Evolutionary conservation across 92 coral and sea anemone species (phyloP), one percentile per base, ranked within the genome.

Genomic region (Phenganax subtilis): DNA sequence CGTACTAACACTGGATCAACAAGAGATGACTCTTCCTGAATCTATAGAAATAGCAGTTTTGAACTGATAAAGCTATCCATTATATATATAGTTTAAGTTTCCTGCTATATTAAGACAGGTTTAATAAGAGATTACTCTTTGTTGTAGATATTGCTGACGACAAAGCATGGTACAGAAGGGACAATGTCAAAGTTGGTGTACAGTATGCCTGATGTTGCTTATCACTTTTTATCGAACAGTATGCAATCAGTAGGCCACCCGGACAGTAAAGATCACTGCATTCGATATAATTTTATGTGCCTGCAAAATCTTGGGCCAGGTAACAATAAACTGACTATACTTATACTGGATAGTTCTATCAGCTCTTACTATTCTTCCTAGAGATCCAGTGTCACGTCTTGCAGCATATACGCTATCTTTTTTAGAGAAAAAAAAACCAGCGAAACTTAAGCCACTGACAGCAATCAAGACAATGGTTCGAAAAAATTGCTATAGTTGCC

Each of bases 191-290:
- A 79, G 27, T 73, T 79, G 15, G 83, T 79, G 2, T 16, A 51
- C 17, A 63, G 20, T 25, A 79, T 79, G 83, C 83, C 83, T 10
- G 83, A 79, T 16, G 83, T 79, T 8, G 83, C 83, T 6, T 3
- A 63, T 54, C 83, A 61, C 52, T 60, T 52, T 51, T 79, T 79
- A 54, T 79, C 83, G 12, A 79, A 79, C 83, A 63, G 83, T 65
- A 68, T 63, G 61, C 63, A 31, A 12, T 79, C 83, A 9, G 72
- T 37, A 25, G 83, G 83, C n/a, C 83, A 79, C 31, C 83, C 83
- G 6, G 83, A 79, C 16, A 79, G 61, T 37, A 79, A 79, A 31
- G 83, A 79, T 1, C 74, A 79, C 71, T 67, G 8, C 10, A 28
- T 60, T 7, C 73, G 74, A 16, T 79, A 79, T 54, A 68, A 51